A percentile compares a stretch with the other conserved stretches of the same genome.
Evolutionary conservation across 23 tunicate species (phyloP).

Genomic region (Diplosoma virens): DNA sequence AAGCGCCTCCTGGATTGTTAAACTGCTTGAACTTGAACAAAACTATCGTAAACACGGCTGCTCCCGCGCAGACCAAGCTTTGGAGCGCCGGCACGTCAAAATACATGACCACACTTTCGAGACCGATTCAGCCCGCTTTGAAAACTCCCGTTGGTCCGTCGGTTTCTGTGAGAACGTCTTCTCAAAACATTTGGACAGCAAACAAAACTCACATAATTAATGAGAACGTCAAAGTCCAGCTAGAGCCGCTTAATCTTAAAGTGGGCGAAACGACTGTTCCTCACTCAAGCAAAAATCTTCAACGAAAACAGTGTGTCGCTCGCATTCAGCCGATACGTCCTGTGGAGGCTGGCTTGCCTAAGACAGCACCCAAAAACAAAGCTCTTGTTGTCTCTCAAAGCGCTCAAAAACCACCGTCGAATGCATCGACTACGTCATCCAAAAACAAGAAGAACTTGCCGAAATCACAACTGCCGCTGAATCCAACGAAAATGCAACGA

Average conservation of each 20-base stretch:
- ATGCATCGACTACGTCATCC: not conserved
- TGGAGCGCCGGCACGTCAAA: not conserved
- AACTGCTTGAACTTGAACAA: conserved; percentile 38
- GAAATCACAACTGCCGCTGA: too few species aligned
- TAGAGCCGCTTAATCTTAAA: conserved; percentile 77
- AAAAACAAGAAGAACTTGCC: too few species aligned
- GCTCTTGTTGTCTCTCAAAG: too few species aligned
- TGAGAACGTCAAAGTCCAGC: conserved; percentile 12
- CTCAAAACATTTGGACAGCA: not conserved
- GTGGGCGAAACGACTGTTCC: conserved; percentile 68
- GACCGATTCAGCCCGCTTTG: not conserved
- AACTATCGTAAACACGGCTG: not conserved
- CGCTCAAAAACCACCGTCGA: too few species aligned
- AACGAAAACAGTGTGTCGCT: not conserved
- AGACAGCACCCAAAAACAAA: too few species aligned
- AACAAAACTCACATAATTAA: not conserved
- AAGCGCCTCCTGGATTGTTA: conserved; percentile 46
- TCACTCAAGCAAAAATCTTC: not conserved
- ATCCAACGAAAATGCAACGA: not conserved
- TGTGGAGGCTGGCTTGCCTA: not conserved
- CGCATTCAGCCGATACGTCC: not conserved
- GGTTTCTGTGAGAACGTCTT: too few species aligned
- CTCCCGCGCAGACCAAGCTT: not conserved
- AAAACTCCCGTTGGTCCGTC: too few species aligned
- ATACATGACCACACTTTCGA: not conserved